phyloP scores from a whole-genome alignment of 2,113 vertebrate species.

The Eulacestoma nigropectus region DNA sequence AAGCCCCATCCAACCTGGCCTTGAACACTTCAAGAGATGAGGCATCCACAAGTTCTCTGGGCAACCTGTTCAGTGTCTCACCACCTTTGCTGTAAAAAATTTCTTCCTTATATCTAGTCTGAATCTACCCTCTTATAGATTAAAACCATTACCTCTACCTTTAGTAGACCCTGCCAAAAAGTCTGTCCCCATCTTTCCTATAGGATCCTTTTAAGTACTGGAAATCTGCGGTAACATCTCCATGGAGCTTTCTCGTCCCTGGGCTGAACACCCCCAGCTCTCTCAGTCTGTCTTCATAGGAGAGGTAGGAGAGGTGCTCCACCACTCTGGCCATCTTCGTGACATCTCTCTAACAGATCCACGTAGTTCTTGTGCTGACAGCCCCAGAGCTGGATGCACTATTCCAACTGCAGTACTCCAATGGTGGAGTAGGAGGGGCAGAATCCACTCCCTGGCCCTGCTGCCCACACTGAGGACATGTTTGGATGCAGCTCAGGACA shows the following conservation, averaged over 20 bases:
- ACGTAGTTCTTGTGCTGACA: not conserved
- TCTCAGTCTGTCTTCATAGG: not conserved
- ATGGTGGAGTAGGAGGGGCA: not conserved
- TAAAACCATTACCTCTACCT: not conserved
- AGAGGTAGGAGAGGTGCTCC: not conserved
- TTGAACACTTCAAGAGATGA: not conserved
- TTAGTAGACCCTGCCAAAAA: not conserved
- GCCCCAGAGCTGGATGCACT: not conserved
- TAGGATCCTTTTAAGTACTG: not conserved
- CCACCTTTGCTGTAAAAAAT: not conserved
- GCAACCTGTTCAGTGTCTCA: not conserved
- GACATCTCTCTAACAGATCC: not conserved
- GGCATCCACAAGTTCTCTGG: not conserved
- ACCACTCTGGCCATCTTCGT: too few relatives aligned
- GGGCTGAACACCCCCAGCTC: not conserved
- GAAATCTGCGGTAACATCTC: not conserved
- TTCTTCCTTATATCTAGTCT: not conserved
- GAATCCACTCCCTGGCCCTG: not conserved
- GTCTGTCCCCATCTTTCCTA: not conserved
- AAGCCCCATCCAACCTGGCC: not conserved
- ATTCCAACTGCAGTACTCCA: not conserved
- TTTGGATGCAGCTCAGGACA: not conserved
- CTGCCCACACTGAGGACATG: accelerated
- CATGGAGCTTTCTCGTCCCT: not conserved
- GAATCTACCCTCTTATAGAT: not conserved